Percentiles rank a stretch among this genome's conserved stretches.
Conservation (phyloP, 30 jellyfish, hydroid and myxozoan genomes). For the Hydractinia symbiolongicarpus region DNA sequence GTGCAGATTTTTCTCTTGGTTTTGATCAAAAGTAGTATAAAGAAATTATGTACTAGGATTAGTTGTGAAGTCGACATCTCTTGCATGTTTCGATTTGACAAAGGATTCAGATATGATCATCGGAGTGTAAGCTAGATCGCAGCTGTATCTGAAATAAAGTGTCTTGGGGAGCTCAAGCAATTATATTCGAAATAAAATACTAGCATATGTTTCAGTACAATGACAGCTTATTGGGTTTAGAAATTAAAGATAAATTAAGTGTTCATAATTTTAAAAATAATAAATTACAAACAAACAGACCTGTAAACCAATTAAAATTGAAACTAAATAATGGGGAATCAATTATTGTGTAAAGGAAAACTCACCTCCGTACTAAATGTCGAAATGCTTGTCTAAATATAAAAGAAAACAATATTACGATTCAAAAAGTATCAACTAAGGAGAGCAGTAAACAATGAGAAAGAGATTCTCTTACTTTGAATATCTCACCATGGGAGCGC, state of each 20-base stretch:
- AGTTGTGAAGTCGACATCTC: slow-evolving; percentile 81
- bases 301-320: too few relatives aligned
- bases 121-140: slow-evolving; percentile 90
- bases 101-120: slow-evolving; percentile 93
- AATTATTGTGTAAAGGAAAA: background rate
- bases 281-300: too few relatives aligned
- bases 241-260: background rate
- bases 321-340: too few relatives aligned
- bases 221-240: background rate
- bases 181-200: background rate
- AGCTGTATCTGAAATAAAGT: slow-evolving; percentile 42
- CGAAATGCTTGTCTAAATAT: slow-evolving; percentile 75
- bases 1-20: too few relatives aligned
- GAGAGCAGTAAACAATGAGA: background rate
- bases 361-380: slow-evolving; percentile 82
- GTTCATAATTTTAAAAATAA: too few relatives aligned
- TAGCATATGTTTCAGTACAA: background rate
- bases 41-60: slow-evolving; percentile 34
- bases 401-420: background rate
- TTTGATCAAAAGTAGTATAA: too few relatives aligned
- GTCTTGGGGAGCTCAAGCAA: background rate
- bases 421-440: background rate
- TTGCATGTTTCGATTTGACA: slow-evolving; percentile 69
- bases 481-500: slow-evolving; percentile 98
- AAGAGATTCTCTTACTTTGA: slow-evolving; percentile 63